Base-by-base conservation (phyloP, 2,797 vertebrate genomes). In the Ctenochaetus hawaiiensis region DNA sequence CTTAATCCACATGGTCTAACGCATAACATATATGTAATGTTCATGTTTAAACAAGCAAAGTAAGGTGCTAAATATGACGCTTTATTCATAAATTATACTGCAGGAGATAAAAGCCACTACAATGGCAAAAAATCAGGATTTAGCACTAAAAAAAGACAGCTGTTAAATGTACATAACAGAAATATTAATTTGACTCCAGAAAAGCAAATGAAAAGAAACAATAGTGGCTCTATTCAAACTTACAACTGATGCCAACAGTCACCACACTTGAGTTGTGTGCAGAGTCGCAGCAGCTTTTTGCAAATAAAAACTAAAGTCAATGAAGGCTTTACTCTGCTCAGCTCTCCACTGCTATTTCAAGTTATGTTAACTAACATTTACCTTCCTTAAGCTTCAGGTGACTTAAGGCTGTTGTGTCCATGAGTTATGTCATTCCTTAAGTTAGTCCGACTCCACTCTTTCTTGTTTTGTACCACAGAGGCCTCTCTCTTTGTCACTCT, bases 351-450 rank as follows among this genome's bases (percentile, higher is more conserved):
- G 16, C 77, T 81, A 76, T 80, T 86, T 78, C 16, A n/a, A 47
- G 59, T 77, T 56, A 69, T 54, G 67, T 39, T 63, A n/a, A 53
- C 45, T 41, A 56, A 69, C 54, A 26, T 72, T 47, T 63, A 41
- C 26, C 51, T 70, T 58, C 3, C 17, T 51, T 75, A 81, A 82
- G 67, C 82, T 75, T 67, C 49, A 52, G 41, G 56, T 37, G 48
- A 59, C 34, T 73, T 47, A 67, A 11, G 1, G 2, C 43, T 67
- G 59, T 23, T 69, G 39, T 11, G 16, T 71, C 13, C 57, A 14
- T 37, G 8, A 74, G 66, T 82, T 77, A 81, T 75, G 65, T 80
- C 73, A 80, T 58, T 70, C 37, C 57, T 64, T 20, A 49, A 77
- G 37, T 71, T 49, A 47, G 57, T 43, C 60, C n/a, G 26, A 51